Conservation (phyloP, 2,888 invertebrate species). For the Acleris sparsana region DNA sequence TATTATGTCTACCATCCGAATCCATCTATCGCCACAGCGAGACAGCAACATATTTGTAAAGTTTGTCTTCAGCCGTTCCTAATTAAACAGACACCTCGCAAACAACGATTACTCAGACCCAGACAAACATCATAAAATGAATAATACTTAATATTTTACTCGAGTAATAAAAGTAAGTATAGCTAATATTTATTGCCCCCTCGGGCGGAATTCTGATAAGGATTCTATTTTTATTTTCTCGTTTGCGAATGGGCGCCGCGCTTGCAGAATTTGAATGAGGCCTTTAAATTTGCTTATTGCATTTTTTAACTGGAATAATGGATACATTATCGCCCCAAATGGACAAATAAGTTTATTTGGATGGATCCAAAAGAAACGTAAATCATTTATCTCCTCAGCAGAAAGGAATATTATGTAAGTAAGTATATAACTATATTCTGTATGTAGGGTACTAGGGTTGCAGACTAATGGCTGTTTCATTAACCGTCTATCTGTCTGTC, state of each 20-base stretch:
- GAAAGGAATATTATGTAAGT: no score
- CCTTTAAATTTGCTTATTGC: neutral
- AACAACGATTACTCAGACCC: constrained; percentile 29
- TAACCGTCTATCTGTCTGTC: no score
- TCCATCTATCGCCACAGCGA: no score
- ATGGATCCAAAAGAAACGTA: no score
- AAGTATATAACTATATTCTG: no score
- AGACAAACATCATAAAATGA: constrained; percentile 36
- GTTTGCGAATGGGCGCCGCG: constrained; percentile 25
- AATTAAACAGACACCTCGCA: constrained; percentile 30
- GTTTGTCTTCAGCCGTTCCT: neutral
- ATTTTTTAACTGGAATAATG: neutral
- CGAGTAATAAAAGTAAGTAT: constrained; percentile 27
- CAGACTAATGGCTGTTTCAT: no score
- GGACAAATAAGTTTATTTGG: no score
- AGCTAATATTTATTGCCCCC: constrained; percentile 32
- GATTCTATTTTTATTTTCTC: constrained; percentile 32
- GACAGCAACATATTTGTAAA: no score
- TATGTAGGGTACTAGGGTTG: no score
- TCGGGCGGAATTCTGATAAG: constrained; percentile 33
- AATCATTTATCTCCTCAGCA: no score
- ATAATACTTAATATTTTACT: constrained; percentile 33
- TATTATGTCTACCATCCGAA: no score
- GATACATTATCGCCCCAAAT: no score
- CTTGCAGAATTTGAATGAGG: constrained; percentile 22